A percentile compares a stretch with the other conserved stretches of the same genome.
Evolutionary conservation across 1,140 invertebrate species (phyloP).

Genomic region (Homarus americanus): DNA sequence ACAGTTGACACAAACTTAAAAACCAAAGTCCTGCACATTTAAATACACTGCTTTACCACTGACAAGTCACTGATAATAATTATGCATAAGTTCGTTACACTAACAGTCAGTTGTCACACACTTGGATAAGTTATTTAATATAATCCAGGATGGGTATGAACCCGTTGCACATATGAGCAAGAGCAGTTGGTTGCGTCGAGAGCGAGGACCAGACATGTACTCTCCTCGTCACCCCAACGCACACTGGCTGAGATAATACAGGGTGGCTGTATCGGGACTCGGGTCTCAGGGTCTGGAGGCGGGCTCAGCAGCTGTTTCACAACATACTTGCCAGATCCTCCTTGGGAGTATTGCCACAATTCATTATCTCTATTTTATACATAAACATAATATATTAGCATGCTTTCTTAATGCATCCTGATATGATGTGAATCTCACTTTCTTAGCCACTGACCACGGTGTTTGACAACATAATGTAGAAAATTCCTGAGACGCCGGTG

Average conservation of each 20-base stretch:
- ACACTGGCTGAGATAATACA: constrained; percentile 9
- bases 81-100: background rate
- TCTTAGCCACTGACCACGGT: too few species aligned
- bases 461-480: too few species aligned
- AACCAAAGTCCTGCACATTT: background rate
- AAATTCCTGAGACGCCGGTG: too few species aligned
- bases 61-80: background rate
- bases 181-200: constrained; percentile 24
- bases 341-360: too few species aligned
- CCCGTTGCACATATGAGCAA: constrained; percentile 13
- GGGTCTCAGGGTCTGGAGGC: constrained; percentile 13
- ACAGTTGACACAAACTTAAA: background rate
- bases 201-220: constrained; percentile 46
- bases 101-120: background rate
- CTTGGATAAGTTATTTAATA: background rate
- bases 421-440: too few species aligned
- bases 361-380: too few species aligned
- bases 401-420: too few species aligned
- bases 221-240: constrained; percentile 45
- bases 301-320: background rate
- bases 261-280: background rate
- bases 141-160: background rate
- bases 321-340: constrained; percentile 28
- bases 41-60: background rate
- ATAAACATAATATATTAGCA: too few species aligned